A percentile compares a stretch with the other conserved stretches of the same genome.
phyloP scores from a whole-genome alignment of 2,888 invertebrate genomes.

The Ennomos fuscantarius region DNA sequence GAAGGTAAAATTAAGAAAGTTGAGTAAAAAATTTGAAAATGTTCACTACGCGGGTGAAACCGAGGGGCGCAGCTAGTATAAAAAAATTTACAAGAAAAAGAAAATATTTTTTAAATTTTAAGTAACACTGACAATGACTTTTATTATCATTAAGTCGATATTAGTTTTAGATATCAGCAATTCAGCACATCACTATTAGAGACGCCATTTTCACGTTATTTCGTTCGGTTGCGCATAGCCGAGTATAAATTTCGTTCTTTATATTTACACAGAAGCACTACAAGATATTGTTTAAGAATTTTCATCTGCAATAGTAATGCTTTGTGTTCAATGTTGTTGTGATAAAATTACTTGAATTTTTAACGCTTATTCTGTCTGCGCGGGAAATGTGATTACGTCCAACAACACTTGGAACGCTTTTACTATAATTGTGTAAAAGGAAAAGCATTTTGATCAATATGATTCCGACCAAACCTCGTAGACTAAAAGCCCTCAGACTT shows the following conservation, averaged over 20 bases:
- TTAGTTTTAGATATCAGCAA: not conserved
- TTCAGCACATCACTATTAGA: slow-evolving; percentile 54
- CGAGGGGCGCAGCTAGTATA: too few relatives aligned
- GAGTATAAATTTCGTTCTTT: slow-evolving; percentile 48
- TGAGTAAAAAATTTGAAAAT: too few relatives aligned
- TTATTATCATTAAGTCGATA: slow-evolving; percentile 22
- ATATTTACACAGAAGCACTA: slow-evolving; percentile 29
- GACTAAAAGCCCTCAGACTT: slow-evolving; percentile 61
- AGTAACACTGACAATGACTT: slow-evolving; percentile 32
- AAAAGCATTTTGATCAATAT: slow-evolving; percentile 44
- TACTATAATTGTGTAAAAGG: slow-evolving; percentile 32
- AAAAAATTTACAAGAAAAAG: too few relatives aligned
- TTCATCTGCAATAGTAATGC: slow-evolving; percentile 35
- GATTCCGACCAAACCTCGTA: slow-evolving; percentile 70
- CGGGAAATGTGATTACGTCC: slow-evolving; percentile 80
- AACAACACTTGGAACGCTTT: slow-evolving; percentile 39
- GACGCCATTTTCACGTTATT: slow-evolving; percentile 76
- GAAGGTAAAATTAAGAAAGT: too few relatives aligned
- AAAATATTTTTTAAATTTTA: not conserved
- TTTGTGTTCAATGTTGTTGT: slow-evolving; percentile 39
- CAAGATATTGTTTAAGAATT: slow-evolving; percentile 5
- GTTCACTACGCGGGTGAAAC: too few relatives aligned
- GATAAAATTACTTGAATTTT: slow-evolving; percentile 32
- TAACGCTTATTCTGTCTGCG: slow-evolving; percentile 56
- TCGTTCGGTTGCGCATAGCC: slow-evolving; percentile 51